Evolutionary conservation across 1,140 invertebrate genomes (phyloP), one percentile per base, ranked within the genome.

Genomic region (Drosophila arizonae): DNA sequence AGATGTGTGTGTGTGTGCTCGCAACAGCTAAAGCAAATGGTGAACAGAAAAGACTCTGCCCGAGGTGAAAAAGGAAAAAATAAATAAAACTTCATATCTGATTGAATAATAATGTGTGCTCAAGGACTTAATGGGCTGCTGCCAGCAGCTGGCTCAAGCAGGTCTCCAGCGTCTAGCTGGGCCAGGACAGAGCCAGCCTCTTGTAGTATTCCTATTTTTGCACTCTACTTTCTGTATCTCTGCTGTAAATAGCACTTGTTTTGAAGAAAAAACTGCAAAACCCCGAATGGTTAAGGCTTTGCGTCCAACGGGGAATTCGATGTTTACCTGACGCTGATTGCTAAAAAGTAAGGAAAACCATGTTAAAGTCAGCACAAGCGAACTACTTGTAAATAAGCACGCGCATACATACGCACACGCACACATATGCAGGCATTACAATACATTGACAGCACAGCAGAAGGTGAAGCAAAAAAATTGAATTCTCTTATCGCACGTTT

Each of bases 61-160:
- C 43, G 13, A 54, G 17, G 15, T 11, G 6, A 33, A 45, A 43
- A 43, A 57, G 36, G 43, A 61, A 28, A 56, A 80, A 61, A 78
- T 76, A 79, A 74, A 79, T 77, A 69, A 76, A 79, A 80, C 76
- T 75, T 72, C 79, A 88, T 87, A 87, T 87, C 82, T 88, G 82
- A 87, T 87, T 87, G 82, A 87, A 87, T 87, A 87, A 87, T 87
- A 87, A 87, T 87, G 76, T 88, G 84, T 87, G 84, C 82, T 87
- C 82, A 88, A 79, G 84, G 73, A 79, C 88, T 82, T 82, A 87
- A 87, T 87, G 84, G 65, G 79, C 70, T 79, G 62, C 56, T 61
- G 79, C 69, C 77, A 79, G 73, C 69, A 79, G 76, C 79, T 68
- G 66, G 33, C 26, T 43, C 36, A 24, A 24, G 21, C 36, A 17